phyloP scores from a whole-genome alignment of 2,113 vertebrate species.

The Osmerus mordax region DNA sequence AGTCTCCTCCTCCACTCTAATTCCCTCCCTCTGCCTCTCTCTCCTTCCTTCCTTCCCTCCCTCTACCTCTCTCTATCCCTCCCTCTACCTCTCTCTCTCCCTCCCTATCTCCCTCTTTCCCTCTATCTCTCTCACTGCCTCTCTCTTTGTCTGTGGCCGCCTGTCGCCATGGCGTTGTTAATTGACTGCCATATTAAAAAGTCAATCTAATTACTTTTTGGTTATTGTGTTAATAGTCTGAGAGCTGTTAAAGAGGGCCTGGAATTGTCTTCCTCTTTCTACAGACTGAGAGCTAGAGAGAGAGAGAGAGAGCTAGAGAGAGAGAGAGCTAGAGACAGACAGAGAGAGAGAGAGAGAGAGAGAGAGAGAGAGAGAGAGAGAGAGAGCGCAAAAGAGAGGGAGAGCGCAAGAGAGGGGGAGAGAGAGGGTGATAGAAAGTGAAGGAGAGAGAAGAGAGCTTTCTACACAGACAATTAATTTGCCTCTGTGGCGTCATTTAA shows the following conservation, averaged over 20 bases:
- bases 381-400: no score
- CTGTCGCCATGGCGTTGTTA: constrained; percentile 35
- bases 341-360: constrained; percentile 3
- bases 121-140: constrained; percentile 9
- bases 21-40: background rate
- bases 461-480: constrained; percentile 49
- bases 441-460: constrained; percentile 8
- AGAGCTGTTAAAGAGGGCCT: constrained; percentile 53
- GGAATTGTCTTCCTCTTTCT: background rate
- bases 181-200: constrained; percentile 67
- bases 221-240: constrained; percentile 62
- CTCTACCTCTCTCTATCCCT: background rate
- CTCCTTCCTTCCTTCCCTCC: background rate
- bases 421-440: constrained; percentile 3
- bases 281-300: constrained; percentile 3
- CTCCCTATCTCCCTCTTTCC: background rate
- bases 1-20: background rate
- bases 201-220: constrained; percentile 68
- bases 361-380: background rate
- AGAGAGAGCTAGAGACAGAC: no score
- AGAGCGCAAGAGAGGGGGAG: no score
- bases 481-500: constrained; percentile 42
- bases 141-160: background rate
- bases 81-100: background rate
- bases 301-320: no score